These are phyloP conservation scores for Pteruthius melanotis DNA, from an alignment of 2,113 vertebrate species.

Conservation along the genomic window DNA sequence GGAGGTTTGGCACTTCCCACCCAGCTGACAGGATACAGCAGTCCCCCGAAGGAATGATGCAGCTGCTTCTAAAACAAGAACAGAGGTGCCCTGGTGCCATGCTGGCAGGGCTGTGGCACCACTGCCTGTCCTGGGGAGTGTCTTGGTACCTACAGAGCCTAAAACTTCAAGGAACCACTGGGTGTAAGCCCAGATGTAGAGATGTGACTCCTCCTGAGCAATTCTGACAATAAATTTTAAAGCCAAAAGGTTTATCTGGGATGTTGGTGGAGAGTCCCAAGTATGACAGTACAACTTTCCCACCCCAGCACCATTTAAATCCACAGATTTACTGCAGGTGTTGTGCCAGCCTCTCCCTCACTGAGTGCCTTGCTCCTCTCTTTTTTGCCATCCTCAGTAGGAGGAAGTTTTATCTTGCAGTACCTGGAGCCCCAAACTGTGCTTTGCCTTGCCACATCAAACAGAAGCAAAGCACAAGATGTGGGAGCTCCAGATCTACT, in stretches of 20 bases:
- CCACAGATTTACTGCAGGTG: neutral
- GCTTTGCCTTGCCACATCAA: neutral
- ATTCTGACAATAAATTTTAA: neutral
- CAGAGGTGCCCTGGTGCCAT: fast-evolving
- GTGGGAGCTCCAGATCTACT: neutral
- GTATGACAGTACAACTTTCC: fast-evolving
- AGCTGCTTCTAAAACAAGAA: neutral
- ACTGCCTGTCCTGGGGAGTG: neutral
- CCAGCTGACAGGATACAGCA: neutral
- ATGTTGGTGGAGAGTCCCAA: neutral
- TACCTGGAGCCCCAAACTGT: neutral
- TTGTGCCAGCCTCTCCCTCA: neutral
- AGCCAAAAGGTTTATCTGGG: neutral
- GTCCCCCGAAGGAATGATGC: neutral
- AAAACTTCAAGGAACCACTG: neutral
- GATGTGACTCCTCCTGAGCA: neutral
- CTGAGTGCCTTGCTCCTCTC: neutral
- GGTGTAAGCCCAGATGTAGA: neutral
- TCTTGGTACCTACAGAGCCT: neutral
- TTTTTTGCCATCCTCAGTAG: neutral
- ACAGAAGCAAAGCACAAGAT: neutral
- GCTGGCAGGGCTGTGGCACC: neutral
- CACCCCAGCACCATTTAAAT: neutral
- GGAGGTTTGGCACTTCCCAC: neutral
- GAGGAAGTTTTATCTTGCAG: neutral